Evolutionary conservation across 2,113 vertebrate species (phyloP).

Genomic region (Callospermophilus lateralis): DNA sequence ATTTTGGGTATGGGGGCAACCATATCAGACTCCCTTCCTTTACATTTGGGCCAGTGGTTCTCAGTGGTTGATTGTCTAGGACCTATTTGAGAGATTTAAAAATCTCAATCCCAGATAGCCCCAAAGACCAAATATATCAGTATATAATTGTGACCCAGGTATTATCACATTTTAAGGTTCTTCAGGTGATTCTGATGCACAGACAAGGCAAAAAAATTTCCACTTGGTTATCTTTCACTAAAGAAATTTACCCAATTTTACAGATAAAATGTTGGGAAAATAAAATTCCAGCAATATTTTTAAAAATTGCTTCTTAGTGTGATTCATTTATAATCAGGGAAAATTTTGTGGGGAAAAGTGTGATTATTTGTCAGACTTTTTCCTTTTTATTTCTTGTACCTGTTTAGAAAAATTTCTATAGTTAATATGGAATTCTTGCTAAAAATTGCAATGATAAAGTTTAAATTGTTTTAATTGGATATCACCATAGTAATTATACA

Average conservation of each 20-base stretch:
- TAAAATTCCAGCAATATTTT: constrained; percentile 7
- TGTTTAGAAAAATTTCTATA: constrained; percentile 27
- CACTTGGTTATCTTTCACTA: neutral
- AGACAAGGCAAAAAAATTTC: neutral
- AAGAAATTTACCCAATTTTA: constrained; percentile 16
- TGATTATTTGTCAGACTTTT: neutral
- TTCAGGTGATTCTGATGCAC: neutral
- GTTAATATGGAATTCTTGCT: constrained; percentile 21
- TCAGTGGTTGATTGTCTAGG: neutral
- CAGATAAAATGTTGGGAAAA: constrained; percentile 29
- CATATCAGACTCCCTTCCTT: neutral
- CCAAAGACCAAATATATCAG: neutral
- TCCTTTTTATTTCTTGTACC: neutral
- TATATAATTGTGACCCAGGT: neutral
- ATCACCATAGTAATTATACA: no score
- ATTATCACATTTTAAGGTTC: neutral
- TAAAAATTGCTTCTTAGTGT: neutral
- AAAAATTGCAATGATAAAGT: constrained; percentile 15
- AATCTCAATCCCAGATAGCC: neutral
- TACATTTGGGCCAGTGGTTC: neutral
- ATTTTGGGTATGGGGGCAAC: neutral
- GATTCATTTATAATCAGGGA: constrained; percentile 10
- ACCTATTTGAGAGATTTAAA: constrained; percentile 2
- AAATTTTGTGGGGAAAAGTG: neutral
- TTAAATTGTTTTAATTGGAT: no score